Evolutionary conservation across 1,140 invertebrate species (phyloP).

Genomic region (Zaprionus camerounensis): DNA sequence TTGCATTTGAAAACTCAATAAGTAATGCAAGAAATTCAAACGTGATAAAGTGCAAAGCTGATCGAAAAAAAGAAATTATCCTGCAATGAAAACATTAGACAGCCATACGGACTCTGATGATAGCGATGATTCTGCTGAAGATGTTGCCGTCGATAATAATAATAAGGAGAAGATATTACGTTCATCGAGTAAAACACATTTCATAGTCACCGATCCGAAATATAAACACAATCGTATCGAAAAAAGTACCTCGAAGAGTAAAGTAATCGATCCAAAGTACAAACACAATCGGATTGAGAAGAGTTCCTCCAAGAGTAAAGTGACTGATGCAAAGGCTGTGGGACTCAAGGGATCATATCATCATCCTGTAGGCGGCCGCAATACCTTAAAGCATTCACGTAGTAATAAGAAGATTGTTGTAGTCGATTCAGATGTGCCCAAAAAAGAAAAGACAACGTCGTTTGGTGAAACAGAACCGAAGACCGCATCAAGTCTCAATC

Average conservation of each 20-base stretch:
- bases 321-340: slow-evolving; percentile 27
- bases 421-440: slow-evolving; percentile 1
- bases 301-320: slow-evolving; percentile 66
- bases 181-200: slow-evolving; percentile 45
- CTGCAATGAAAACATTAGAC: slow-evolving; percentile 19
- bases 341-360: slow-evolving; percentile 12
- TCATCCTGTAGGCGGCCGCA: background rate
- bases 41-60: background rate
- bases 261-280: slow-evolving; percentile 50
- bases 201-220: slow-evolving; percentile 63
- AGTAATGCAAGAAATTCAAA: background rate
- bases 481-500: slow-evolving; percentile 49
- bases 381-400: background rate
- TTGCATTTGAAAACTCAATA: background rate
- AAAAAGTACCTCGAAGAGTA: slow-evolving; percentile 68
- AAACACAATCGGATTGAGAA: slow-evolving; percentile 68
- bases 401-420: slow-evolving; percentile 6
- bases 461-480: slow-evolving; percentile 23
- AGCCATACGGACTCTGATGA: slow-evolving; percentile 28
- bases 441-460: slow-evolving; percentile 18
- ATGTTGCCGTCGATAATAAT: slow-evolving; percentile 19
- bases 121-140: slow-evolving; percentile 32
- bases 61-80: slow-evolving; percentile 2
- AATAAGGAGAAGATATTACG: slow-evolving; percentile 30
- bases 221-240: slow-evolving; percentile 66